A percentile compares a stretch with the other conserved stretches of the same genome.
Evolutionary conservation across 2,888 invertebrate genomes (phyloP).

Genomic region (Conomelus anceps): DNA sequence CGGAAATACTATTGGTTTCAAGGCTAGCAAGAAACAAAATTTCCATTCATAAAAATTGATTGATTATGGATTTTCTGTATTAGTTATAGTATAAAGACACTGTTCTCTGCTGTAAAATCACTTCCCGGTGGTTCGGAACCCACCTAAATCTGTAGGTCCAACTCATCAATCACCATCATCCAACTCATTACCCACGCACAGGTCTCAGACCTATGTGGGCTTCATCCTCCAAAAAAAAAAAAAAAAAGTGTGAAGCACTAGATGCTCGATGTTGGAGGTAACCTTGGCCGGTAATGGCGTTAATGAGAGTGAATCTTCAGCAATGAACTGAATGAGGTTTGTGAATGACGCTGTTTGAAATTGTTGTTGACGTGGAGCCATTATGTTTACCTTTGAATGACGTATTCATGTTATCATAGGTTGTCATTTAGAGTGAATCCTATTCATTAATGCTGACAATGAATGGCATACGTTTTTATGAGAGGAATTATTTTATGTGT

Average conservation of each 20-base stretch:
- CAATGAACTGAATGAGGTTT: background rate
- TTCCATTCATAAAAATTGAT: background rate
- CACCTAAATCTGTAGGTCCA: too few relatives aligned
- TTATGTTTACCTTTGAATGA: background rate
- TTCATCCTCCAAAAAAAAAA: too few relatives aligned
- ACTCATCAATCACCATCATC: too few relatives aligned
- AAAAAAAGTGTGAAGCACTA: too few relatives aligned
- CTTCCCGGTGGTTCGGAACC: too few relatives aligned
- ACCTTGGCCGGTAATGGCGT: background rate
- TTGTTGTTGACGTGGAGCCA: background rate
- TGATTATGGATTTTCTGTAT: background rate
- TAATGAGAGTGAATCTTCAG: background rate
- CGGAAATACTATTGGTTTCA: background rate
- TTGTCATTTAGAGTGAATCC: background rate
- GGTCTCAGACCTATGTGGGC: too few relatives aligned
- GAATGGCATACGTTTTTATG: background rate
- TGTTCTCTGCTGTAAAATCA: too few relatives aligned
- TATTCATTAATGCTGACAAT: background rate
- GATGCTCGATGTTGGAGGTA: background rate
- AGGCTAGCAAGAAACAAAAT: background rate
- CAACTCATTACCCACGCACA: too few relatives aligned
- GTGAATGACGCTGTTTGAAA: background rate
- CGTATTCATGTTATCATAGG: background rate
- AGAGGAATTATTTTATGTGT: background rate
- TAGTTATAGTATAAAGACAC: too few relatives aligned